Evolutionary conservation across 2,888 invertebrate genomes (phyloP).

Genomic region (Lutraria lutraria): DNA sequence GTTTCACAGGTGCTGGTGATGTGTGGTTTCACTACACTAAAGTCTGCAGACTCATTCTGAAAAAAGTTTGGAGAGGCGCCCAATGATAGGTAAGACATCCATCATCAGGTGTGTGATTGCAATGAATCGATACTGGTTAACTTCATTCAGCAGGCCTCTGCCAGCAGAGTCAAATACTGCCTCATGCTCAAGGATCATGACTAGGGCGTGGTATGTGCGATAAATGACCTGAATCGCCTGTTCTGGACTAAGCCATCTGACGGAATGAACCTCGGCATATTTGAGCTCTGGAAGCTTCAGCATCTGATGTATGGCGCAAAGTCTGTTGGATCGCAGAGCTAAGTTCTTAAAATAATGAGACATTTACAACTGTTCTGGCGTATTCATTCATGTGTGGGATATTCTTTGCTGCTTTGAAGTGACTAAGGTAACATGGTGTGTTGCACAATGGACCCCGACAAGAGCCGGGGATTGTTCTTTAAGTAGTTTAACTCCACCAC

Average conservation of each 20-base stretch:
- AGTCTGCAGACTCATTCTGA: slow-evolving; percentile 51
- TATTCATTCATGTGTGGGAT: no score
- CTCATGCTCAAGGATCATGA: slow-evolving; percentile 53
- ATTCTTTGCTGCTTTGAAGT: no score
- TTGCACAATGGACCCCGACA: slow-evolving; percentile 57
- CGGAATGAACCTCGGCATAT: slow-evolving; percentile 61
- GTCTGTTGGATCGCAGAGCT: slow-evolving; percentile 53
- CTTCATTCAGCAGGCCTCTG: slow-evolving; percentile 58
- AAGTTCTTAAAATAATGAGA: slow-evolving; percentile 53
- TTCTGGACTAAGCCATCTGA: slow-evolving; percentile 70
- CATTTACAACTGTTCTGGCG: slow-evolving; percentile 32
- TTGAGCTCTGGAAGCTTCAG: no score
- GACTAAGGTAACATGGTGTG: slow-evolving; percentile 46
- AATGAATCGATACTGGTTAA: slow-evolving; percentile 59
- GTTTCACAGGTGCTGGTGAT: slow-evolving; percentile 51
- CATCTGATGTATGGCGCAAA: slow-evolving; percentile 53
- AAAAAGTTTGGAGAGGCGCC: slow-evolving; percentile 45
- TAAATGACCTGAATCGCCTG: slow-evolving; percentile 59
- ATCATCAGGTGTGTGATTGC: slow-evolving; percentile 64
- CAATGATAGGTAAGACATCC: slow-evolving; percentile 63
- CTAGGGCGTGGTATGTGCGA: slow-evolving; percentile 59
- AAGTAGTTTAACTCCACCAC: slow-evolving; percentile 45
- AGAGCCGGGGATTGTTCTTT: slow-evolving; percentile 41
- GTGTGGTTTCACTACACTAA: slow-evolving; percentile 51
- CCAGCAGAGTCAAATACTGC: slow-evolving; percentile 49